A percentile compares a stretch with the other conserved stretches of the same genome.
These are phyloP conservation scores for Eupristina koningsbergeri DNA, from an alignment of 1,140 invertebrate genomes.

Conservation along the genomic window DNA sequence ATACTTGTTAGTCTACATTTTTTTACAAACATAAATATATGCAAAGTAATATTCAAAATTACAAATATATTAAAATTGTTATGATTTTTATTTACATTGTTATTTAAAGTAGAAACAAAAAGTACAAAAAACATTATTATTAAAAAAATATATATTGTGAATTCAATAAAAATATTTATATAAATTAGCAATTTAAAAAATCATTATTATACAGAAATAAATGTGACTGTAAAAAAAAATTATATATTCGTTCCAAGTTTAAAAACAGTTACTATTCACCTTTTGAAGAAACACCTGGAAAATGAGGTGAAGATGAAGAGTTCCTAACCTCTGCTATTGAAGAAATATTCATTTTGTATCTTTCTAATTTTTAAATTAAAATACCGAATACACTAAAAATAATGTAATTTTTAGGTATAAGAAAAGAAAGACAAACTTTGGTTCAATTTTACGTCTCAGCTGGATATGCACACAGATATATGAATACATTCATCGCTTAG, in stretches of 20 bases:
- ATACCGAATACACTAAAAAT: background rate
- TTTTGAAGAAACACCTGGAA: slow-evolving; percentile 5
- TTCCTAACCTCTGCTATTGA: slow-evolving; percentile 33
- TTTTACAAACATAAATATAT: too few species aligned
- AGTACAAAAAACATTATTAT: too few species aligned
- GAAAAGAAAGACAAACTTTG: background rate
- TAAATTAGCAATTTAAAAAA: too few species aligned
- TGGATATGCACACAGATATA: background rate
- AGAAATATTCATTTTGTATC: slow-evolving; percentile 22
- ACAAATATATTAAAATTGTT: too few species aligned
- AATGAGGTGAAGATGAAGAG: background rate
- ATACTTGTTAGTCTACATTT: too few species aligned
- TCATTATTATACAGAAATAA: too few species aligned
- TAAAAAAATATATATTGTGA: too few species aligned
- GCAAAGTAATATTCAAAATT: too few species aligned
- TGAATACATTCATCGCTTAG: background rate
- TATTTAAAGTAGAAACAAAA: too few species aligned
- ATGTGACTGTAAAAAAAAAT: background rate
- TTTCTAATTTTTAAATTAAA: background rate
- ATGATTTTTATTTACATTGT: too few species aligned
- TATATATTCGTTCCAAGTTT: background rate
- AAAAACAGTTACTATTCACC: background rate
- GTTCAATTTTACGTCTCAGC: background rate
- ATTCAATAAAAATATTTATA: too few species aligned
- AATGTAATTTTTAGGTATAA: background rate